Evolutionary conservation across 2,888 invertebrate species (phyloP).

Genomic region (Coelopa pilipes): DNA sequence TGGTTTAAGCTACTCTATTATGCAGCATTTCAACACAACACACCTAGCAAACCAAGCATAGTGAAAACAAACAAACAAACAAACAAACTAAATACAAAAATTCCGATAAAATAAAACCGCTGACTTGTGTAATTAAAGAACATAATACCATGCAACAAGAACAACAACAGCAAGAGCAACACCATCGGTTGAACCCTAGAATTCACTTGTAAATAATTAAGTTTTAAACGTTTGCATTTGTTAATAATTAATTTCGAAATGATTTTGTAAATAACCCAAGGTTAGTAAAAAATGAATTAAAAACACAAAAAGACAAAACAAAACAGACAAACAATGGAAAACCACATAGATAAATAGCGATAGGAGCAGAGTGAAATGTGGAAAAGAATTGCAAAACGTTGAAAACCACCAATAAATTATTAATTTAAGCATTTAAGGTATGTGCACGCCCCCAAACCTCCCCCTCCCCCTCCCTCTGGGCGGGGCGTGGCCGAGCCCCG

Average conservation of each 20-base stretch:
- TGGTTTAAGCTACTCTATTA: conserved; percentile 20
- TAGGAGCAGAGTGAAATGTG: not conserved
- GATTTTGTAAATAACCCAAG: conserved; percentile 15
- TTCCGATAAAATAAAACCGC: no score
- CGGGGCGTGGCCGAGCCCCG: no score
- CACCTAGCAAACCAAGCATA: not conserved
- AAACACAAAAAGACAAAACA: no score
- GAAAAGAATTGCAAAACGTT: not conserved
- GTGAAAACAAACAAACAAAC: conserved; percentile 15
- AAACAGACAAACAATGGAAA: no score
- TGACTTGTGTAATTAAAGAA: no score
- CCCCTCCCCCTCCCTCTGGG: no score
- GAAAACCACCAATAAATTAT: conserved; percentile 35
- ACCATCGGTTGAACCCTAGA: no score
- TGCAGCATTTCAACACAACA: no score
- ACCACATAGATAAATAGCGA: no score
- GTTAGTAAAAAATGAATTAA: no score
- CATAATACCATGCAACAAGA: conserved; percentile 35
- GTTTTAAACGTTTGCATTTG: conserved; percentile 21
- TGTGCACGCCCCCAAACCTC: not conserved
- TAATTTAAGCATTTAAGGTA: conserved; percentile 37
- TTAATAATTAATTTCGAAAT: conserved; percentile 17
- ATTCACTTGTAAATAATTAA: conserved; percentile 26
- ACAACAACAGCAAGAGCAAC: conserved; percentile 12
- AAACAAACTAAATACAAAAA: no score